Evolutionary conservation across 2,113 vertebrate species (phyloP).

Genomic region (Mastomys natalensis): DNA sequence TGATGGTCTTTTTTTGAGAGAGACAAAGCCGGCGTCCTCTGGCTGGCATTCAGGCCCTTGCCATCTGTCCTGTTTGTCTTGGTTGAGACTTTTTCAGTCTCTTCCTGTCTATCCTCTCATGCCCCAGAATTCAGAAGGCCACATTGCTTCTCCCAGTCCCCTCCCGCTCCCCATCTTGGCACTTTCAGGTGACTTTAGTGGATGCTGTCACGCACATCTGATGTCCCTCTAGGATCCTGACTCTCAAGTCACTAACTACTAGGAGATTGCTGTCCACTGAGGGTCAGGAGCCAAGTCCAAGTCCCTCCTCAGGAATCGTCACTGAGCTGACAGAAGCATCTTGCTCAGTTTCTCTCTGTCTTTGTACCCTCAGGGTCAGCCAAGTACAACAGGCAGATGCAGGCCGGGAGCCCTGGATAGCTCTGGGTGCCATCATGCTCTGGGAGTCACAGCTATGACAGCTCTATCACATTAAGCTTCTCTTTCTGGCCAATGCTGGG

Average conservation of each 20-base stretch:
- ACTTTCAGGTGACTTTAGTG: not conserved
- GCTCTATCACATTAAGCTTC: not conserved
- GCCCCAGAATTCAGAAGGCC: not conserved
- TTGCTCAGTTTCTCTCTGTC: not conserved
- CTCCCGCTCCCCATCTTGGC: too few relatives aligned
- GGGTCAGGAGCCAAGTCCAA: not conserved
- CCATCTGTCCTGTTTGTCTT: not conserved
- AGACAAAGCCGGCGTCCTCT: not conserved
- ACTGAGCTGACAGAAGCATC: not conserved
- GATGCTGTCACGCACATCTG: not conserved
- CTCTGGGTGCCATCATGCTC: not conserved
- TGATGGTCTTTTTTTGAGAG: not conserved
- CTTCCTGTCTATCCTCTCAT: not conserved
- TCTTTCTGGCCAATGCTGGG: not conserved
- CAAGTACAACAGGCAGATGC: not conserved
- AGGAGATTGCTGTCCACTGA: not conserved
- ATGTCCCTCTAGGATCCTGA: not conserved
- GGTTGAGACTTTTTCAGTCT: not conserved
- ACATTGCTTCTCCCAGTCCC: accelerated
- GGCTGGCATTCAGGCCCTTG: not conserved
- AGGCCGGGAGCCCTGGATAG: too few relatives aligned
- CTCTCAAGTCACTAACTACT: too few relatives aligned
- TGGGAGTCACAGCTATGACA: not conserved
- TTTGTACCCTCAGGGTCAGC: not conserved
- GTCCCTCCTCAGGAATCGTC: not conserved